Evolutionary conservation across 2,113 vertebrate species (phyloP).

Genomic region (Heloderma charlesbogerti): DNA sequence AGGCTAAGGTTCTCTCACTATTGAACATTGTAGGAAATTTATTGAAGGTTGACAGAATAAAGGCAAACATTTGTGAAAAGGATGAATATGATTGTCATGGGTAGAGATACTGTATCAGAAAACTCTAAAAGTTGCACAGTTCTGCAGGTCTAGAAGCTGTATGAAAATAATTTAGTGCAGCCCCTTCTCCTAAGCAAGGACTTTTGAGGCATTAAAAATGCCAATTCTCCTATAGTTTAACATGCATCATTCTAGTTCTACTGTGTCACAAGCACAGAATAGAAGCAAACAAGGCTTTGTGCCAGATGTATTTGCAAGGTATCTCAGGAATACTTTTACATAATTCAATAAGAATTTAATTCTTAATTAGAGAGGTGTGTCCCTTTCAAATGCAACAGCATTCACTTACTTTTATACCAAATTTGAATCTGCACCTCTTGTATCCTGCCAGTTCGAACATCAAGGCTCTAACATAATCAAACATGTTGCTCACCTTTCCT

Average conservation of each 20-base stretch:
- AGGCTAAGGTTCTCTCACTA: too few species aligned
- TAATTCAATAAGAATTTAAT: neutral
- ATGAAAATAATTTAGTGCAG: neutral
- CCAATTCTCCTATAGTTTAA: too few species aligned
- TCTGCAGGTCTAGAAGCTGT: neutral
- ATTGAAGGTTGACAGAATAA: neutral
- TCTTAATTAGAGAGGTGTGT: neutral
- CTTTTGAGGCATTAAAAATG: too few species aligned
- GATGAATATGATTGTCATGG: neutral
- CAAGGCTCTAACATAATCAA: constrained; percentile 10
- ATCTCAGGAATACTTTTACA: neutral
- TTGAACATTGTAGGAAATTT: too few species aligned
- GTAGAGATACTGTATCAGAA: neutral
- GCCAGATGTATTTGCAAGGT: neutral
- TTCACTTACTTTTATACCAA: neutral
- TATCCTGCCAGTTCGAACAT: neutral
- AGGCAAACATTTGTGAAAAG: neutral
- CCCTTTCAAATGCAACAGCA: neutral
- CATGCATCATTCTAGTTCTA: too few species aligned
- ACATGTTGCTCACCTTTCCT: constrained; percentile 56
- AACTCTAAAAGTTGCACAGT: neutral
- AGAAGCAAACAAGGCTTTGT: neutral
- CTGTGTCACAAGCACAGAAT: neutral
- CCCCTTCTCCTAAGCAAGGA: too few species aligned
- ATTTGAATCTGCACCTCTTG: neutral